These are phyloP conservation scores for Lytechinus variegatus DNA, from an alignment of 35 echinoderm and acorn worm genomes.

Conservation along the genomic window DNA sequence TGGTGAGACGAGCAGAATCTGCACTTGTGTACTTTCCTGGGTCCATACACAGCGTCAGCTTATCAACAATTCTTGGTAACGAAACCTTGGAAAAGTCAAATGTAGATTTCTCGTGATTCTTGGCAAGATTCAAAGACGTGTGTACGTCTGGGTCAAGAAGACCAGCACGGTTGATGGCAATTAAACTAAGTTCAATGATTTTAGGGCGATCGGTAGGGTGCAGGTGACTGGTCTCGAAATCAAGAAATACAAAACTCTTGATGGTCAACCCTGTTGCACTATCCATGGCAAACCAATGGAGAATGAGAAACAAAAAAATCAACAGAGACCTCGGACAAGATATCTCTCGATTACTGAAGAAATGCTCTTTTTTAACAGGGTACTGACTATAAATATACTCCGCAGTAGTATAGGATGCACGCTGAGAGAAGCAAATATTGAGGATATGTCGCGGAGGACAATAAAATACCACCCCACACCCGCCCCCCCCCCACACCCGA, in stretches of 20 bases:
- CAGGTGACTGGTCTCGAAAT: conserved; percentile 75
- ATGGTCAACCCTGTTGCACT: not conserved
- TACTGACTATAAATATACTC: no score
- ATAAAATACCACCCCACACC: no score
- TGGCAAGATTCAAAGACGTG: not conserved
- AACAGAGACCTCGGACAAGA: not conserved
- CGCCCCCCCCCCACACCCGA: no score
- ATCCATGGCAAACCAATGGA: not conserved
- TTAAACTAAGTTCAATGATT: conserved; percentile 81
- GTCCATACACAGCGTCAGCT: conserved; percentile 73
- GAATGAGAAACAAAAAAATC: not conserved
- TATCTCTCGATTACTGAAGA: no score
- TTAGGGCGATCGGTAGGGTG: conserved; percentile 49
- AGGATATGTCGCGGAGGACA: no score
- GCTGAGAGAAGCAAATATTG: no score
- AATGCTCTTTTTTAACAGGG: no score
- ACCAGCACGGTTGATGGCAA: conserved; percentile 72
- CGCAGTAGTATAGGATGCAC: no score
- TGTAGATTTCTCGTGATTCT: not conserved
- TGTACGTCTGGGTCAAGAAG: not conserved
- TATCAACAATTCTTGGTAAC: conserved; percentile 73
- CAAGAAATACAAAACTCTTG: conserved; percentile 87
- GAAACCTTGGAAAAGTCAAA: not conserved
- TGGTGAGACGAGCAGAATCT: conserved; percentile 52
- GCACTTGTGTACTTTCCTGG: conserved; percentile 70